Evolutionary conservation across 2,797 vertebrate genomes (phyloP), one percentile per base, ranked within the genome.

Genomic region (Xenopus petersii): DNA sequence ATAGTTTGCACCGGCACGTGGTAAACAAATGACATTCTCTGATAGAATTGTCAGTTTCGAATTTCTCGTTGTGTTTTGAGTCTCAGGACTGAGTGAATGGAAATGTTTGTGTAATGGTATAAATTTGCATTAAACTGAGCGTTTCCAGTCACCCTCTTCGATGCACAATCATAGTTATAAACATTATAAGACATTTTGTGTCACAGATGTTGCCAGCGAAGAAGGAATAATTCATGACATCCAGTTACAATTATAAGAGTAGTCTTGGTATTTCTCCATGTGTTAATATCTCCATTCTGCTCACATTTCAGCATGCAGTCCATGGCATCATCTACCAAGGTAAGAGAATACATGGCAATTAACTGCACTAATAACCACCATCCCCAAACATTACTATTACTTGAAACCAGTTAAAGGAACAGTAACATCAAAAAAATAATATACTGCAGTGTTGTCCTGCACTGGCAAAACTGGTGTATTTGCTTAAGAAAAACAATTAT

Each of bases 1-100:
- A 64, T 48, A 84, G 55, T 80, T 82, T 77, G 73, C 68, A 80
- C 49, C 42, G 11, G 68, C 64, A 70, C 58, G 80, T 66, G 76
- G 71, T 70, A 83, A 82, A 84, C 82, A 79, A 83, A 84, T 47
- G 21, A 80, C 70, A 81, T n/a, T 74, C 70, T 70, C 77, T 66
- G 77, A 79, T 79, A 79, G 77, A 79, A 74, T 79, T 74, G 71
- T 74, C 77, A 79, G 77, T 56, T 74, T 66, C 54, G 61, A 74
- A 74, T 74, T 79, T 70, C 71, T 66, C 67, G 68, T 74, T 70
- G 62, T 79, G 67, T 74, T 74, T 74, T 66, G 60, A 74, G 67
- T 60, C 71, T 74, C 47, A 73, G 61, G 71, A 74, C 71, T 66
- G 71, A 62, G 64, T 63, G 75, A 70, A 79, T 74, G 67, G 71